These are phyloP conservation scores for Lordiphosa clarofinis DNA, from an alignment of 1,140 invertebrate species.

Conservation along the genomic window DNA sequence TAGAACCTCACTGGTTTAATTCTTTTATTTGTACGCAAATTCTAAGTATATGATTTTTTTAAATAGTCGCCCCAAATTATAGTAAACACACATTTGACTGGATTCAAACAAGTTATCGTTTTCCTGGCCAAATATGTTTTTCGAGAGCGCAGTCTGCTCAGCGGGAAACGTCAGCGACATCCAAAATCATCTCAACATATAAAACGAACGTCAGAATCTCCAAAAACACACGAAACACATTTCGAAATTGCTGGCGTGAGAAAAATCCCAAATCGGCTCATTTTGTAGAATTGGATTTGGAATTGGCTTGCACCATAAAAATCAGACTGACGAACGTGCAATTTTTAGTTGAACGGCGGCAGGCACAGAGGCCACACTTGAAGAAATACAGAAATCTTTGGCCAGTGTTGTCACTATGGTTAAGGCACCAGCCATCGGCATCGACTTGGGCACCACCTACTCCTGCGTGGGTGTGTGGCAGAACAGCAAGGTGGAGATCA, in stretches of 20 bases:
- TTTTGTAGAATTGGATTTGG: constrained; percentile 14
- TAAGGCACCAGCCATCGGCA: constrained; percentile 85
- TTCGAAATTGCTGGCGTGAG: constrained; percentile 34
- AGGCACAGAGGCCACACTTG: constrained; percentile 1
- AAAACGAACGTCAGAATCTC: constrained; percentile 36
- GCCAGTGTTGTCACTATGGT: constrained; percentile 37
- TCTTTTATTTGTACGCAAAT: too few relatives aligned
- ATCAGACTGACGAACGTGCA: constrained; percentile 10
- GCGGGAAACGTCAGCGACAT: constrained; percentile 24
- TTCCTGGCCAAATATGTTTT: constrained; percentile 19
- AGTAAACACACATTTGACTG: constrained; percentile 1
- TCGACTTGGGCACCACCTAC: constrained; percentile 90
- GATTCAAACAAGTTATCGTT: constrained; percentile 31
- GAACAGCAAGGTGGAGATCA: constrained; percentile 94
- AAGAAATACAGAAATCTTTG: neutral
- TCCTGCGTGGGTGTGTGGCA: constrained; percentile 91
- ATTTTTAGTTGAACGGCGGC: constrained; percentile 14
- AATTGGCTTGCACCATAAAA: constrained; percentile 34
- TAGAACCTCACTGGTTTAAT: too few relatives aligned
- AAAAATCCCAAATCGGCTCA: constrained; percentile 22
- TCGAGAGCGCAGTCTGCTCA: constrained; percentile 15
- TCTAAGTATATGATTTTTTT: too few relatives aligned
- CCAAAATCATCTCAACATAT: neutral
- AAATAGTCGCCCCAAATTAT: neutral
- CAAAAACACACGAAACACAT: constrained; percentile 32